Evolutionary conservation across 2,888 invertebrate genomes (phyloP).

Genomic region (Mythimna lalbum): DNA sequence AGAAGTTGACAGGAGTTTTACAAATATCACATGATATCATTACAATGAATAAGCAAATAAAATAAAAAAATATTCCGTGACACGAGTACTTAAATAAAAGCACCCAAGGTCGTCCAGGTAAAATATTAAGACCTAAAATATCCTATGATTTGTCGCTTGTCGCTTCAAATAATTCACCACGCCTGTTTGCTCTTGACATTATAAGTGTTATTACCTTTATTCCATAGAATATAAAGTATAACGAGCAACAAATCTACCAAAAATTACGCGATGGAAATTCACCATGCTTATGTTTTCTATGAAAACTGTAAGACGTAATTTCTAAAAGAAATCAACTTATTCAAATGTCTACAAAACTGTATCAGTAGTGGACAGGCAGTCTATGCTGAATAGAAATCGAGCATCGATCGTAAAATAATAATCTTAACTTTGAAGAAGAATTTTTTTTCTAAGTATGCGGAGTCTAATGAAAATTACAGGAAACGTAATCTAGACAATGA

Average conservation of each 20-base stretch:
- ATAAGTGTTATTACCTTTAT: conserved; percentile 13
- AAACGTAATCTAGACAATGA: conserved; percentile 32
- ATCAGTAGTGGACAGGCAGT: not conserved
- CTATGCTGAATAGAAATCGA: not conserved
- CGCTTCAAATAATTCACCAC: conserved; percentile 32
- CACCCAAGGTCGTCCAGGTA: conserved; percentile 61
- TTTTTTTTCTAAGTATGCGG: not conserved
- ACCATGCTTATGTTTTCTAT: not conserved
- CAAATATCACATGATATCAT: conserved; percentile 62
- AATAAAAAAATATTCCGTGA: conserved; percentile 59
- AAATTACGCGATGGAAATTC: not conserved
- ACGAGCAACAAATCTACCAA: not conserved
- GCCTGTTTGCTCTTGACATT: conserved; percentile 23
- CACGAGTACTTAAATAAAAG: conserved; percentile 57
- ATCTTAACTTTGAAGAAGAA: not conserved
- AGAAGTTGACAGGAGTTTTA: conserved; percentile 2
- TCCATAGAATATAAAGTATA: conserved; percentile 1
- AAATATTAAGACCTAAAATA: conserved; percentile 59
- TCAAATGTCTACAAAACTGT: not conserved
- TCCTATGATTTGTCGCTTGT: conserved; percentile 33
- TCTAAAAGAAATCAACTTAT: not conserved
- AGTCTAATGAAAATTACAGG: conserved; percentile 17
- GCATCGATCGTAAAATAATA: not conserved
- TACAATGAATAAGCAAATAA: conserved; percentile 55
- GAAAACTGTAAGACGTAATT: not conserved